Conservation (phyloP, 2,797 vertebrate species). For the Balearica regulorum region DNA sequence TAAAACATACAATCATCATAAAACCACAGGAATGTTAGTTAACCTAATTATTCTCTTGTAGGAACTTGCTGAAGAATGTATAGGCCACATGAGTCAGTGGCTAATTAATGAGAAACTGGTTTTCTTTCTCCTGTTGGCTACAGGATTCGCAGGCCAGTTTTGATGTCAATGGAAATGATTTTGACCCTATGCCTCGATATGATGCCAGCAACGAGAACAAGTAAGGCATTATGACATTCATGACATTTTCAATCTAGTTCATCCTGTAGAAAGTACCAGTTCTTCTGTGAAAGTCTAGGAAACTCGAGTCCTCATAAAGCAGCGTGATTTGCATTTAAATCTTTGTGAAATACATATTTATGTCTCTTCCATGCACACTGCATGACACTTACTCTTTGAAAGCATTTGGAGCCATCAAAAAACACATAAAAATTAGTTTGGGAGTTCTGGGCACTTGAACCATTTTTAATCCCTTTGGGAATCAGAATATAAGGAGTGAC, state of each 20-base stretch:
- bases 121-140: constrained; percentile 58
- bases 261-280: neutral
- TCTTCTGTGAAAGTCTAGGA: neutral
- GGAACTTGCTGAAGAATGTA: constrained; percentile 61
- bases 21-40: constrained; percentile 30
- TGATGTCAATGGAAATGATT: constrained; percentile 97
- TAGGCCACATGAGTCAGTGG: constrained; percentile 1
- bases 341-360: neutral
- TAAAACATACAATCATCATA: neutral
- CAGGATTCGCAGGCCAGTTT: constrained; percentile 96
- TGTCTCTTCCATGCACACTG: neutral
- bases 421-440: neutral
- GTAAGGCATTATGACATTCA: constrained; percentile 77
- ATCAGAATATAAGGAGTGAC: neutral
- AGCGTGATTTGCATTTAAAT: neutral
- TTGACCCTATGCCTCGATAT: constrained; percentile 98
- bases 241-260: neutral
- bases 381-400: neutral
- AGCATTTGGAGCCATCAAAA: neutral
- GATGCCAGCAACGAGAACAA: constrained; percentile 99
- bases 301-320: neutral
- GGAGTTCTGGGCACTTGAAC: neutral
- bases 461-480: neutral
- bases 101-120: constrained; percentile 55
- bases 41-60: constrained; percentile 53